Conservation (phyloP, 2,888 invertebrate species). For the Notocelia uddmanniana region DNA sequence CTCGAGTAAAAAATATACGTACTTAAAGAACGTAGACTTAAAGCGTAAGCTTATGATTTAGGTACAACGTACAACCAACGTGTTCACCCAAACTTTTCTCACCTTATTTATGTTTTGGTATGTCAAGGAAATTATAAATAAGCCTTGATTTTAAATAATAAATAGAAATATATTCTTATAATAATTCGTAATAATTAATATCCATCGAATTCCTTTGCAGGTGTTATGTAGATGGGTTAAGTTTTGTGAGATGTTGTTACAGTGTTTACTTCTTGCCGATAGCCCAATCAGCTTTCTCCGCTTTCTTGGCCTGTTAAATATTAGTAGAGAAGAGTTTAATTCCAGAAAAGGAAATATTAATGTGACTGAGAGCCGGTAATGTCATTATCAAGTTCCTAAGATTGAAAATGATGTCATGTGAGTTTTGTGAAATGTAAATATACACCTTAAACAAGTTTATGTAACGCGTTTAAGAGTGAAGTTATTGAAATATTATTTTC, state of each 20-base stretch:
- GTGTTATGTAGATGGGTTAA: constrained; percentile 58
- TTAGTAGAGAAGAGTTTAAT: constrained; percentile 53
- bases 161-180: constrained; percentile 70
- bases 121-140: constrained; percentile 59
- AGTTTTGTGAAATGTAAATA: constrained; percentile 5
- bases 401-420: neutral
- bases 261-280: constrained; percentile 86
- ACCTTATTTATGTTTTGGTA: constrained; percentile 66
- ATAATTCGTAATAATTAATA: constrained; percentile 66
- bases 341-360: constrained; percentile 2
- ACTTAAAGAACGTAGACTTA: constrained; percentile 15
- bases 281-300: constrained; percentile 91
- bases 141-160: constrained; percentile 57
- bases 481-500: too few relatives aligned
- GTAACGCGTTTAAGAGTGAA: too few relatives aligned
- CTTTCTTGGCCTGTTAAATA: constrained; percentile 90
- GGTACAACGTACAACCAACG: neutral
- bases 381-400: neutral
- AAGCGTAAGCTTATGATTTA: constrained; percentile 58
- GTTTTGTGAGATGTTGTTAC: constrained; percentile 51
- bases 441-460: too few relatives aligned
- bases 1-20: constrained; percentile 49
- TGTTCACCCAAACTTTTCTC: constrained; percentile 68
- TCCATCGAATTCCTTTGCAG: constrained; percentile 61
- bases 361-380: neutral